These are phyloP conservation scores for Australoheros facetus DNA, from an alignment of 2,797 vertebrate species.

Conservation along the genomic window DNA sequence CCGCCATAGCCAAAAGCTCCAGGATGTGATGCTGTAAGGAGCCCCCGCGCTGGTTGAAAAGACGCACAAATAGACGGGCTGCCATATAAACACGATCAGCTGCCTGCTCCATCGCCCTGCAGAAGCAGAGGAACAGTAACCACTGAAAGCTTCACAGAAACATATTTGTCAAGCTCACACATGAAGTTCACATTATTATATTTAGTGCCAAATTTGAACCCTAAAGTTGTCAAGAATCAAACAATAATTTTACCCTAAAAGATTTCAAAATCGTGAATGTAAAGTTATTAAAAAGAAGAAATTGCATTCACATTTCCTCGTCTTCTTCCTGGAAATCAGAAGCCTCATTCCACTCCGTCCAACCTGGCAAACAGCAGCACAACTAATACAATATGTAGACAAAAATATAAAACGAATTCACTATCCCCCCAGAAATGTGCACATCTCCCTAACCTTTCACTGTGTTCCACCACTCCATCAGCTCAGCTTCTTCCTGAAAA, in stretches of 20 bases:
- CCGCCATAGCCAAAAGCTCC: slow-evolving; percentile 68
- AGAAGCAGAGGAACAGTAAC: not conserved
- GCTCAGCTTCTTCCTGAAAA: slow-evolving; percentile 66
- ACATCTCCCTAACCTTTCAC: slow-evolving; percentile 64
- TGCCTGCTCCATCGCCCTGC: slow-evolving; percentile 71
- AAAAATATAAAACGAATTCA: not conserved
- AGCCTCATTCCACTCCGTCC: slow-evolving; percentile 73
- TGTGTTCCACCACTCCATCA: slow-evolving; percentile 76
- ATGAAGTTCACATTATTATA: not conserved
- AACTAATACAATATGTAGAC: not conserved
- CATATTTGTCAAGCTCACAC: fast-evolving
- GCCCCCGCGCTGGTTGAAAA: slow-evolving; percentile 75
- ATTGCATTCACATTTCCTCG: slow-evolving; percentile 51
- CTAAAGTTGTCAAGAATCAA: not conserved
- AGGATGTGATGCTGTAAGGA: slow-evolving; percentile 71
- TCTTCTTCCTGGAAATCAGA: slow-evolving; percentile 63
- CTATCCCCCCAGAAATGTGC: no score
- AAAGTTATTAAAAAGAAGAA: not conserved
- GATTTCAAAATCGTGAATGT: not conserved
- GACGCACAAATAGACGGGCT: slow-evolving; percentile 71
- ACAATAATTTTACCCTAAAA: not conserved
- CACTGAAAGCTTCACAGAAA: not conserved
- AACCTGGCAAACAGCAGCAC: slow-evolving; percentile 58
- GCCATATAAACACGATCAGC: slow-evolving; percentile 77
- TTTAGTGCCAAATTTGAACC: not conserved